phyloP scores from a whole-genome alignment of 2,113 vertebrate species.

The Gobio gobio region DNA sequence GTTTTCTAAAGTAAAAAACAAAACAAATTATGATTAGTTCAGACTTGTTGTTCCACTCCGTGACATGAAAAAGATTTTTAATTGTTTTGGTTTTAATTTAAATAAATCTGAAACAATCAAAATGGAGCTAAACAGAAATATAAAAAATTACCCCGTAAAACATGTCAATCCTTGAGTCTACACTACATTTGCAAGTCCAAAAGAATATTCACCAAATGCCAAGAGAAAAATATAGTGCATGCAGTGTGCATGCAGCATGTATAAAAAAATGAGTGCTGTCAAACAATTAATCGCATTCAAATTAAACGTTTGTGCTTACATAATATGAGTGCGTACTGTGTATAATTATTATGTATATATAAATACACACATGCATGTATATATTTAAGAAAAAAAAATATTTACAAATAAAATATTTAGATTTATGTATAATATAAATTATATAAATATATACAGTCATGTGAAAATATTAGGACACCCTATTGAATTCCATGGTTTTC shows the following conservation, averaged over 20 bases:
- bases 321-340: too few species aligned
- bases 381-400: too few species aligned
- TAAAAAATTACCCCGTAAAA: not conserved
- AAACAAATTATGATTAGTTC: not conserved
- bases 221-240: not conserved
- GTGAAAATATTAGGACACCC: too few species aligned
- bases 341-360: too few species aligned
- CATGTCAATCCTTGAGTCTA: not conserved
- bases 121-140: not conserved
- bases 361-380: too few species aligned
- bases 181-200: not conserved
- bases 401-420: too few species aligned
- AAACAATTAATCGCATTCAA: too few species aligned
- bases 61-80: not conserved
- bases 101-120: not conserved
- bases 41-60: not conserved
- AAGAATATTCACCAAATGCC: not conserved
- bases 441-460: too few species aligned
- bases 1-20: slow-evolving; percentile 73
- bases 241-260: too few species aligned
- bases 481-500: too few species aligned
- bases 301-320: too few species aligned
- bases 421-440: too few species aligned
- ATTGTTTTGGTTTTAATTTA: not conserved
- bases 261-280: not conserved